Base-by-base conservation (phyloP, 2,797 vertebrate genomes). In the Alcedo quadribrachys region DNA sequence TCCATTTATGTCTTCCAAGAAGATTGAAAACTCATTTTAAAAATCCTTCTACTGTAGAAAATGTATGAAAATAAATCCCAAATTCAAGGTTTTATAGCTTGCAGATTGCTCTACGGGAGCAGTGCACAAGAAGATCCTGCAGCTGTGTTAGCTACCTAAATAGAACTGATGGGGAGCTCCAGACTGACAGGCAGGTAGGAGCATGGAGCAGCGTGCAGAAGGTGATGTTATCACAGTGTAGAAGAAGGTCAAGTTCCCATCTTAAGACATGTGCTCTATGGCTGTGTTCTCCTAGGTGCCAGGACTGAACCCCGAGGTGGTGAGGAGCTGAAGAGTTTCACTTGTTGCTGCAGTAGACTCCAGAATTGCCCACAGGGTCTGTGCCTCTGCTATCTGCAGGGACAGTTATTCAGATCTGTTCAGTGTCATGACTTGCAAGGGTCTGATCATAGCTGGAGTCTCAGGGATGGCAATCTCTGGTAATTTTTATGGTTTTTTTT, bases 241-340 rank as follows among this genome's bases (percentile, higher is more conserved):
- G 45, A 5, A 75, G 32, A 1, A 33, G 33, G n/a, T 15, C 9
- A 3, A 6, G 15, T 42, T 40, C 27, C 27, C 53, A 13, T 28
- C 81, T n/a, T n/a, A 10, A 21, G 8, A 33, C 1, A 0, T 8
- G 0, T 19, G 14, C 19, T 35, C 18, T 65, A 2, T 1, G 5
- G 1, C 61, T 18, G 13, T 4, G 5, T 32, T 42, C 42, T 58
- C 16, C 25, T 13, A 15, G 48, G 4, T 19, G 35, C 24, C 46
- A 1, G 9, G 5, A 11, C 30, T 37, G 67, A 22, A 1, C 24
- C 24, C 10, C 8, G 42, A 17, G 32, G 40, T 6, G 35, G 9
- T 11, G 20, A 6, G 54, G 60, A 11, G 18, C 7, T 43, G 53
- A 2, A 20, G 58, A 5, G 27, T 3, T 40, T 9, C 6, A 13